Evolutionary conservation across 2,888 invertebrate species (phyloP).

Genomic region (Heliconius cydno): DNA sequence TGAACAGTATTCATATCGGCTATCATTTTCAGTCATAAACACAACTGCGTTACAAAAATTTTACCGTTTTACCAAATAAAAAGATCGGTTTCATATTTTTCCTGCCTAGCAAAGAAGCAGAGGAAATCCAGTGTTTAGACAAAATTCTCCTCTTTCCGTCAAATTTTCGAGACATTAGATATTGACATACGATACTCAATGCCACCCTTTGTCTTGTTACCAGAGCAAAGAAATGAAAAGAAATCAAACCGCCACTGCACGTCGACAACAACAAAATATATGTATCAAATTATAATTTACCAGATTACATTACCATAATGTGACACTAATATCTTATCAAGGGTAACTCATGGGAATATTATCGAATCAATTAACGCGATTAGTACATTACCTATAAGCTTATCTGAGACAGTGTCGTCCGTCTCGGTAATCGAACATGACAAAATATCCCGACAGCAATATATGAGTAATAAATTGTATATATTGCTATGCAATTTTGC

Average conservation of each 20-base stretch:
- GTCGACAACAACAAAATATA: background rate
- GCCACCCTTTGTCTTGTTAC: background rate
- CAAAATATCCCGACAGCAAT: conserved; percentile 24
- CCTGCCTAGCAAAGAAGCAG: no score
- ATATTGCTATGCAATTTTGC: conserved; percentile 9
- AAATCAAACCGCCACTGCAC: background rate
- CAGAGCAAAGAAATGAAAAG: background rate
- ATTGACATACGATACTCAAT: no score
- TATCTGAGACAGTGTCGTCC: conserved; percentile 43
- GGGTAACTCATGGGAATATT: conserved; percentile 31
- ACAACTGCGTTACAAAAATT: background rate
- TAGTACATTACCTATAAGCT: conserved; percentile 44
- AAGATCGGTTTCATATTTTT: no score
- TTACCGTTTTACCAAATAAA: background rate
- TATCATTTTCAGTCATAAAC: no score
- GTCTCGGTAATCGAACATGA: conserved; percentile 47
- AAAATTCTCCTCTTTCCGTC: background rate
- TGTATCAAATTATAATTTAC: background rate
- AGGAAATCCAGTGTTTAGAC: no score
- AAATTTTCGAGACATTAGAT: background rate
- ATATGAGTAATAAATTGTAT: conserved; percentile 1
- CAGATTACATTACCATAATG: conserved; percentile 17
- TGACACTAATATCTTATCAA: conserved; percentile 30
- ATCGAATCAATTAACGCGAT: conserved; percentile 45
- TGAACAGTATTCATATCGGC: background rate